A percentile compares a stretch with the other conserved stretches of the same genome.
phyloP scores from a whole-genome alignment of 2,888 invertebrate species.

The Anticlea derivata region DNA sequence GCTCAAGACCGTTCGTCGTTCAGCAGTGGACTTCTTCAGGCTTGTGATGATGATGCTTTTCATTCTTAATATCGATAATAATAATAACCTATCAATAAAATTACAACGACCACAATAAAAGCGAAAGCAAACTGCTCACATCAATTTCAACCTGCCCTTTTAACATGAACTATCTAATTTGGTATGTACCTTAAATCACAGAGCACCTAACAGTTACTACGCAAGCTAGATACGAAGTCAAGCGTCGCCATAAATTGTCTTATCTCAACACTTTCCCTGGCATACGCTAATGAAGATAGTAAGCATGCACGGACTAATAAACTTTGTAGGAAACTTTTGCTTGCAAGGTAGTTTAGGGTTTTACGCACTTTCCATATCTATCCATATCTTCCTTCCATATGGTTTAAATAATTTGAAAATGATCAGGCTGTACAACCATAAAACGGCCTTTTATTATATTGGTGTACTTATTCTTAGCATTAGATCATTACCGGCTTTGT shows the following conservation, averaged over 20 bases:
- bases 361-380: background rate
- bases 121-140: slow-evolving; percentile 31
- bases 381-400: too few relatives aligned
- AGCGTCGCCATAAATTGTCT: slow-evolving; percentile 46
- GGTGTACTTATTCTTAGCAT: background rate
- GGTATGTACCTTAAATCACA: slow-evolving; percentile 21
- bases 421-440: too few relatives aligned
- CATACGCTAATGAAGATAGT: slow-evolving; percentile 54
- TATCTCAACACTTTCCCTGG: slow-evolving; percentile 62
- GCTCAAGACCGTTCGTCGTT: too few relatives aligned
- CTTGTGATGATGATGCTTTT: too few relatives aligned
- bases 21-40: too few relatives aligned
- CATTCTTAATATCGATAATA: too few relatives aligned
- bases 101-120: slow-evolving; percentile 26
- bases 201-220: slow-evolving; percentile 28
- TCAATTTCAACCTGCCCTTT: slow-evolving; percentile 30
- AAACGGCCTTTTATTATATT: too few relatives aligned
- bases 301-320: slow-evolving; percentile 40
- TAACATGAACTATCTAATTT: slow-evolving; percentile 41
- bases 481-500: slow-evolving; percentile 2
- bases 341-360: background rate
- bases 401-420: too few relatives aligned
- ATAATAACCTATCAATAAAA: too few relatives aligned
- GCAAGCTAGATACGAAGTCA: slow-evolving; percentile 48
- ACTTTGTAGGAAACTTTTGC: slow-evolving; percentile 43